Percentiles rank a stretch among this genome's conserved stretches.
phyloP scores from a whole-genome alignment of 1,140 invertebrate genomes.

The Papilio helenus region DNA sequence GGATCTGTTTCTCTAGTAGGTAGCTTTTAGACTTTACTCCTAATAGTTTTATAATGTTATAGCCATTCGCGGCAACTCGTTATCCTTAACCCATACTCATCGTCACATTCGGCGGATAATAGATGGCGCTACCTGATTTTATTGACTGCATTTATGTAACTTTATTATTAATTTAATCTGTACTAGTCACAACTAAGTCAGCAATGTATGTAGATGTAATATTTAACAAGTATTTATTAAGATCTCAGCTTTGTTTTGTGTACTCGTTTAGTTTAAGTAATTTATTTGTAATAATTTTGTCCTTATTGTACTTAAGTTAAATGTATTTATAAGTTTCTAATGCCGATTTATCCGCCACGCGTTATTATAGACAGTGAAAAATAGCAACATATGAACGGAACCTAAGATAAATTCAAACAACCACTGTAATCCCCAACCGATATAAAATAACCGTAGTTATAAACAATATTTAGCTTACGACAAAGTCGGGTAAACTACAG shows the following conservation, averaged over 20 bases:
- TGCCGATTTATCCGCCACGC: constrained; percentile 43
- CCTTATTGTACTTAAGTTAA: not conserved
- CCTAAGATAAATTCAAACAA: constrained; percentile 39
- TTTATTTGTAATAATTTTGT: constrained; percentile 15
- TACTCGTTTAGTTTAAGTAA: constrained; percentile 10
- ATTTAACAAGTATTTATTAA: constrained; percentile 1
- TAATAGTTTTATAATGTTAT: constrained; percentile 70
- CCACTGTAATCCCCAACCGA: constrained; percentile 30
- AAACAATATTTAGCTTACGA: constrained; percentile 45
- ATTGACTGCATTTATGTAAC: constrained; percentile 2
- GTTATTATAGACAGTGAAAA: constrained; percentile 80
- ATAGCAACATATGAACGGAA: constrained; percentile 50
- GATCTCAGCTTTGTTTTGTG: constrained; percentile 12
- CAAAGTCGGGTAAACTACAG: constrained; percentile 60
- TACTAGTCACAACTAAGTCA: constrained; percentile 28
- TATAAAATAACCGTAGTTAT: constrained; percentile 29
- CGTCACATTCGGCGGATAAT: constrained; percentile 34
- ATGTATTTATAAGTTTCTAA: constrained; percentile 27
- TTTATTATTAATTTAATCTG: constrained; percentile 6
- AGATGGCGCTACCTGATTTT: not conserved
- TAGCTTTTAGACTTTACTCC: constrained; percentile 64
- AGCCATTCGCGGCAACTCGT: constrained; percentile 46
- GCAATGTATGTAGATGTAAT: not conserved
- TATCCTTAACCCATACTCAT: constrained; percentile 32
- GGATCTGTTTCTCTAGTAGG: constrained; percentile 75